These are phyloP conservation scores for Cyprinodon variegatus DNA, from an alignment of 2,113 vertebrate species.

Conservation along the genomic window DNA sequence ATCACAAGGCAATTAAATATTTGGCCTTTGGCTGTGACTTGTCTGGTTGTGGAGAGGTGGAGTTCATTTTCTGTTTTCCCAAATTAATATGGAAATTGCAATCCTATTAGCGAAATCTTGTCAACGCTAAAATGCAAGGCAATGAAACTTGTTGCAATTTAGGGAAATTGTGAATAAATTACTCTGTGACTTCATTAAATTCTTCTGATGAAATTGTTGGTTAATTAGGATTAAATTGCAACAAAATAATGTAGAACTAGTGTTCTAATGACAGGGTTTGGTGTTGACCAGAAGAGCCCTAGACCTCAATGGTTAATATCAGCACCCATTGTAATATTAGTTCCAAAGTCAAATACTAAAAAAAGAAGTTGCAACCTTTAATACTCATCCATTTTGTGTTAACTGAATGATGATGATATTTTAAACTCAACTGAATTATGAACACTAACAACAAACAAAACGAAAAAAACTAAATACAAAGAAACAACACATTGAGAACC, in stretches of 20 bases:
- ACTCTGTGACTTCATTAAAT: neutral
- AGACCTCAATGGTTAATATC: slow-evolving; percentile 9
- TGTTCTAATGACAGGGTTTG: neutral
- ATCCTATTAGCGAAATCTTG: slow-evolving; percentile 35
- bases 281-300: neutral
- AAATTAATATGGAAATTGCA: slow-evolving; percentile 58
- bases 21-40: slow-evolving; percentile 75
- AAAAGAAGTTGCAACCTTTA: no score
- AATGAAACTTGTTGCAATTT: slow-evolving; percentile 7
- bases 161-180: neutral
- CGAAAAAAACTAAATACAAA: neutral
- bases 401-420: no score
- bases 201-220: neutral
- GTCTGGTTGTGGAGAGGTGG: slow-evolving; percentile 57
- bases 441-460: neutral
- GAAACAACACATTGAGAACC: neutral
- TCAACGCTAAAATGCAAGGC: slow-evolving; percentile 18
- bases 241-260: neutral
- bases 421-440: neutral
- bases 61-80: slow-evolving; percentile 59
- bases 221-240: slow-evolving; percentile 23
- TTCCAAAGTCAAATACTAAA: no score
- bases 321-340: no score
- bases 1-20: slow-evolving; percentile 74
- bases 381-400: no score